phyloP scores from a whole-genome alignment of 2,113 vertebrate species.

The Eurypyga helias region DNA sequence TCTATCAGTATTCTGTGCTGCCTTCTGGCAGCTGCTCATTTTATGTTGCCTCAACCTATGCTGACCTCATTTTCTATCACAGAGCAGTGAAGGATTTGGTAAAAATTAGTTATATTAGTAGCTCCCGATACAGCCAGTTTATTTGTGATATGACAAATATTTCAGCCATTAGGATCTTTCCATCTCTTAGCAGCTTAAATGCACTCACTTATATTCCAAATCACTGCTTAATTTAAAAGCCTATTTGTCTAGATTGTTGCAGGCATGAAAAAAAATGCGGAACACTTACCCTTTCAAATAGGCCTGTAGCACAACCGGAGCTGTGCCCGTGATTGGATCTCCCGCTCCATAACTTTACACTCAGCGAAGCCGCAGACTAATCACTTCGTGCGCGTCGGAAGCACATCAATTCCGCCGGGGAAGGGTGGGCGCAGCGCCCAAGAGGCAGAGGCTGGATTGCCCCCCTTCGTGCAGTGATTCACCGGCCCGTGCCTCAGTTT shows the following conservation, averaged over 20 bases:
- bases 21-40: conserved; percentile 92
- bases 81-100: conserved; percentile 87
- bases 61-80: conserved; percentile 93
- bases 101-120: conserved; percentile 98
- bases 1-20: conserved; percentile 81
- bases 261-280: conserved; percentile 39
- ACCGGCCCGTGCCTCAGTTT: neutral
- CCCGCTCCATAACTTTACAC: conserved; percentile 51
- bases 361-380: conserved; percentile 21
- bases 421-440: neutral
- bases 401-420: neutral
- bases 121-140: conserved; percentile 86
- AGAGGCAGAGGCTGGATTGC: neutral
- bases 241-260: conserved; percentile 79
- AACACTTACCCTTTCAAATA: conserved; percentile 23
- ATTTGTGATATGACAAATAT: conserved; percentile 99
- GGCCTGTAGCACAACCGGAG: conserved; percentile 47
- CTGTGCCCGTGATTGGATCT: conserved; percentile 65
- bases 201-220: conserved; percentile 99
- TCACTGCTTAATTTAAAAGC: conserved; percentile 92
- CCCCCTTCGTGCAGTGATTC: accelerated
- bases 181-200: conserved; percentile 96
- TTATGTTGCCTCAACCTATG: conserved; percentile 87
- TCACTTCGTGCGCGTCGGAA: neutral
- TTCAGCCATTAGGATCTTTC: conserved; percentile 98